Base-by-base conservation (phyloP, 2,113 vertebrate genomes). In the Sitta europaea region DNA sequence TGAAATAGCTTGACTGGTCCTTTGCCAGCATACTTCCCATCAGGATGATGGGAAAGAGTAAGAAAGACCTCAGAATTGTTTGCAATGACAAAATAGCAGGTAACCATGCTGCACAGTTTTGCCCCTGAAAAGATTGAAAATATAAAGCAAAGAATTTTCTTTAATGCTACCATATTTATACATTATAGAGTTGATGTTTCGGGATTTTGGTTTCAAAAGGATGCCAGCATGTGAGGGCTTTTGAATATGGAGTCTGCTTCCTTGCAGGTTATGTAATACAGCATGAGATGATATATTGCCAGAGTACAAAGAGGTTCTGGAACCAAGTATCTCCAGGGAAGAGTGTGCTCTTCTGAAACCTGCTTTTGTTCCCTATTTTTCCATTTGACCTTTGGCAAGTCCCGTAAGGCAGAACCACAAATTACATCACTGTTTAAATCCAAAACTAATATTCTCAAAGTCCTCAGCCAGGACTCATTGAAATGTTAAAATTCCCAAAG, bases 11-110 rank as follows among this genome's bases (percentile, higher is more conserved):
- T 71, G 54, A 85, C 66, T 97, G 94, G 91, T 90, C 29, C 72
- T 91, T 79, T 97, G 93, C 96, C 96, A 97, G 53, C 43, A 65
- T 23, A 12, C 7, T 95, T 97, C 96, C 90, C 73, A 78, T 94
- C 75, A 95, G 55, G n/a, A 66, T 36, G 50, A 59, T 15, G 63
- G 42, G 86, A n/a, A 88, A 82, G 20, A 3, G 5, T 65, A 83
- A 94, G 45, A 77, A 76, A 91, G 47, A 87, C 12, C n/a, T 63
- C 65, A 75, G 19, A 79, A 59, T 18, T 70, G 14, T 70, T 85
- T 10, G 3, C 28, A 78, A 71, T 53, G 29, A 71, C 43, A 94
- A 92, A 94, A 82, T 7, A 88, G 4, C 8, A 77, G 40, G 20
- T 74, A 67, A 72, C 3, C 4, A 17, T 72, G 48, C 33, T 83